Base-by-base conservation (phyloP, 1,140 invertebrate species). In the Zaprionus ghesquierei region DNA sequence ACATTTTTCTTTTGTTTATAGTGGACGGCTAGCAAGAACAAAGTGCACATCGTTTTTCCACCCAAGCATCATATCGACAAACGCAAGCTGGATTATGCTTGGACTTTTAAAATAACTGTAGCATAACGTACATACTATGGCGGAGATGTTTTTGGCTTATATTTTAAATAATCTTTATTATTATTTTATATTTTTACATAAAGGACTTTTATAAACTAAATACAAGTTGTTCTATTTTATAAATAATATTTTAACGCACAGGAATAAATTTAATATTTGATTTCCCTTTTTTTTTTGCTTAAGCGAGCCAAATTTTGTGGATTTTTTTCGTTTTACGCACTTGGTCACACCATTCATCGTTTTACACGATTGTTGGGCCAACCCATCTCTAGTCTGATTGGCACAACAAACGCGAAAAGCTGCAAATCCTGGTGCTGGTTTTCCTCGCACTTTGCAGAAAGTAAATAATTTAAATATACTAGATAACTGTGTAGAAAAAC, bases 51-150 rank as follows among this genome's bases (percentile, higher is more conserved):
- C 13, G 59, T 58, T 20, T 91, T 92, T 18, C 91, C 91, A 0
- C 84, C 87, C 0, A 92, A 92, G 33, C 38, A 91, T 53, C 85
- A 77, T 12, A 87, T 92, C 9, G 91, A 92, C 54, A 91, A 90
- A 46, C 63, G 69, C 8, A 70, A 85, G 0, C 41, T 92, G 8
- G 77, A 89, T 15, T 90, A 55, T 13, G 91, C 87, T 23, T 92
- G 90, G 89, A 85, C 90, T 4, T 91, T 92, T 49, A 92, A 90
- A 68, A 90, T 92, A 25, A 79, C 72, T 4, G 82, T 91, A 51
- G n/a, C n/a, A 5, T 55, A 18, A 20, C n/a, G 2, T 41, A 6
- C 1, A 15, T n/a, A n/a, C n/a, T n/a, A n/a, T n/a, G n/a, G n/a
- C n/a, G n/a, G n/a, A 2, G 15, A 18, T 41, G 15, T 15, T 2